Base-by-base conservation (phyloP, 1,140 invertebrate species). In the Calliphora vicina region DNA sequence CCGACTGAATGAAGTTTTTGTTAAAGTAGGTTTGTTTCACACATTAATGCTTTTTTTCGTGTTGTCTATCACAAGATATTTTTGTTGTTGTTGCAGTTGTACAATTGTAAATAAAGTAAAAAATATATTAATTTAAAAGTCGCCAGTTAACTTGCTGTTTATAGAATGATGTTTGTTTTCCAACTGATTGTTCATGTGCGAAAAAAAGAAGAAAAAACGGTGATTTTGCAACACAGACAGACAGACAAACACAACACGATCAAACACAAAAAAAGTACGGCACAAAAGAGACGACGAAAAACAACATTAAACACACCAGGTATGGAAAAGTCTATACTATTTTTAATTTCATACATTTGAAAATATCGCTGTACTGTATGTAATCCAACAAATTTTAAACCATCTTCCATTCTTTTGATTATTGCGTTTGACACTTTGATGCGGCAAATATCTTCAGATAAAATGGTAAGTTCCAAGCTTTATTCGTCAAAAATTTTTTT, bases 111-210 rank as follows among this genome's bases (percentile, higher is more conserved):
- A 67, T 17, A 57, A 35, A 35, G 35, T 35, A 35, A 35, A 35
- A 35, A 35, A 15, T 50, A 12, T 0, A 50, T 17, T 17, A 12
- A 15, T 6, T 50, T 50, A 50, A n/a, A 67, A 67, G 2, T 20
- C n/a, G 20, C n/a, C 15, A 25, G 25, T 67, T 0, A 10, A 35
- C 23, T 23, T 43, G 35, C n/a, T 78, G 35, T 78, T 42, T 20
- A 78, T 17, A 78, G 74, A 23, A 23, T 43, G 74, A 78, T 78
- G 74, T 78, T 20, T 78, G 74, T 43, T 78, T 78, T 25, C n/a
- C 9, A 78, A 78, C 74, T 78, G 74, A 78, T 17, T 43, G 35
- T 43, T 26, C 20, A 23, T 78, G 74, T 35, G 73, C 73, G 6
- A 26, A 73, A 27, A 27, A 35, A 42, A 35, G 27, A 74, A 29